Percentiles rank a stretch among this genome's conserved stretches.
Evolutionary conservation across 2,797 vertebrate species (phyloP).

Genomic region (Pterois miles): DNA sequence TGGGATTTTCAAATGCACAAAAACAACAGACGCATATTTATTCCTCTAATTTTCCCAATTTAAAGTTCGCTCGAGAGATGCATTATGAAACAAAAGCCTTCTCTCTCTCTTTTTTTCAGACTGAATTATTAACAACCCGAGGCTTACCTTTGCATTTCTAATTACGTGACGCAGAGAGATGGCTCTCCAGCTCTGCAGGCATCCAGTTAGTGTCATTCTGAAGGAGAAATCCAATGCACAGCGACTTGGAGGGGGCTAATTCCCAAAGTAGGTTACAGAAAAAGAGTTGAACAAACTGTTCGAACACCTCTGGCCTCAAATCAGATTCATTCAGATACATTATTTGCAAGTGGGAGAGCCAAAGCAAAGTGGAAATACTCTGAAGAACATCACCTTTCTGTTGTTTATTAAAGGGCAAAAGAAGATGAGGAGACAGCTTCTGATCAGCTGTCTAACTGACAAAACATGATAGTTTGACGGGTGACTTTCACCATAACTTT

Average conservation of each 20-base stretch:
- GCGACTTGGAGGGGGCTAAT: constrained; percentile 13
- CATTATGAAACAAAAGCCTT: constrained; percentile 68
- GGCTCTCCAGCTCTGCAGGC: constrained; percentile 58
- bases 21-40: constrained; percentile 66
- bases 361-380: not conserved
- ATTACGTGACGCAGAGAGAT: constrained; percentile 58
- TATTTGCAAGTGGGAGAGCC: not conserved
- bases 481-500: constrained; percentile 34
- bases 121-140: constrained; percentile 68
- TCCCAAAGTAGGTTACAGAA: constrained; percentile 62
- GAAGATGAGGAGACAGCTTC: not conserved
- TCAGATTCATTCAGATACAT: constrained; percentile 2
- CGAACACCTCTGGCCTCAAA: constrained; percentile 41
- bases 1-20: constrained; percentile 57
- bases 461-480: not conserved
- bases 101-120: constrained; percentile 20
- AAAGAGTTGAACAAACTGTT: constrained; percentile 31
- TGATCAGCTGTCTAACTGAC: constrained; percentile 5
- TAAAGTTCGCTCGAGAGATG: constrained; percentile 71
- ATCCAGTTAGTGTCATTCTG: constrained; percentile 46
- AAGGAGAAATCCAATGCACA: constrained; percentile 53
- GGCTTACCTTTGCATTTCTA: constrained; percentile 78
- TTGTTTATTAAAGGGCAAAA: constrained; percentile 23
- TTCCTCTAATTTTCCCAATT: constrained; percentile 70
- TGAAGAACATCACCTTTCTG: not conserved